Base-by-base conservation (phyloP, 1,140 invertebrate genomes). In the Parasteatoda tepidariorum region DNA sequence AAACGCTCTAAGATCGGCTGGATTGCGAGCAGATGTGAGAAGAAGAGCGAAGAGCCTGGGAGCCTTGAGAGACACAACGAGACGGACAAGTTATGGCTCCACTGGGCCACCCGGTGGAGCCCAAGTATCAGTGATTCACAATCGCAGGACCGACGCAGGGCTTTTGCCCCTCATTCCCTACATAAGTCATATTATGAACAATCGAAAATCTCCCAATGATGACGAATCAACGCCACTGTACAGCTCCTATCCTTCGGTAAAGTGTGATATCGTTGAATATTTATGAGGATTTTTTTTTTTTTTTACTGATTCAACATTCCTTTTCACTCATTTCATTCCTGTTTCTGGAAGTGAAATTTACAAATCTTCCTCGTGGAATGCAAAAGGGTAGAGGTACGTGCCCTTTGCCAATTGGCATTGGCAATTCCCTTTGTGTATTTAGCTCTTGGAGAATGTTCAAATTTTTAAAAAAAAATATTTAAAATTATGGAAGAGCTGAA, bases 221-320 rank as follows among this genome's bases (percentile, higher is more conserved):
- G 81, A 84, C 54, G 86, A 86, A 70, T 85, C 86, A 24, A 93
- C 61, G 92, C 87, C 92, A n/a, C 93, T 93, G 74, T 95, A 96
- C 68, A 92, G 95, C 85, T 96, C 95, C 85, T 97, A 95, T 89
- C 95, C 95, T 7, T 97, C 95, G 38, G 96, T 97, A 86, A 97
- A 97, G 89, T 97, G 96, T 91, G 96, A 97, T 91, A 97, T 97
- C 86, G 95, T 97, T 85, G 95, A 97, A 88, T 97, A 97, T 90
- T 92, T 97, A 89, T 97, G 94, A 89, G 81, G 64, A 84, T 84
- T 55, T 3, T 62, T 79, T 3, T 55, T 34, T 26, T 22, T 24
- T 22, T 59, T 22, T 22, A 59, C 9, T 2, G 24, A 26, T n/a
- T 9, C 18, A 9, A 13, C 38, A 9, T 48, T 48, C 9, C 38